Base-by-base conservation (phyloP, 2,888 invertebrate genomes). In the Nomada hirtipes region DNA sequence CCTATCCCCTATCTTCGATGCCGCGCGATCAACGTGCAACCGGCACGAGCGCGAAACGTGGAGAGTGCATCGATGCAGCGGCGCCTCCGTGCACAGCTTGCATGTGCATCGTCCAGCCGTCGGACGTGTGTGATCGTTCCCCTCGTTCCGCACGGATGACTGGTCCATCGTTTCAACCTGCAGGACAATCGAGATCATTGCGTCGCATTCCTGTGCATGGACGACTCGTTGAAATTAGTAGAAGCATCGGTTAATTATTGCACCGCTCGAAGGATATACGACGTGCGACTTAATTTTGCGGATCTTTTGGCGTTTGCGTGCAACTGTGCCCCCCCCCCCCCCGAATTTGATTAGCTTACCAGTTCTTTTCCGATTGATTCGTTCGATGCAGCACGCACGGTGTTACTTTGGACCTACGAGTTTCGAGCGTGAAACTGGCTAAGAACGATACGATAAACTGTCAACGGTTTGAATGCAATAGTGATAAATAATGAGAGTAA, bases 31-130 rank as follows among this genome's bases (percentile, higher is more conserved):
- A 86, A 88, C 89, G 68, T 75, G 85, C 72, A 80, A 80, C 83
- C 79, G 77, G 79, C 82, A 85, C 80, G 83, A 75, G 82, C 85
- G 78, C 77, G 61, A 74, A 84, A 81, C 88, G 82, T 78, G 83
- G 70, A 79, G 67, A 76, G 76, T 75, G 77, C 83, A 83, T 76
- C 71, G 79, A 71, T 76, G 80, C 74, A 80, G 76, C 74, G 76
- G 74, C 59, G 63, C 73, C 83, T 76, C 86, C 90, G 92, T 92
- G 92, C 92, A 86, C 92, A 90, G 88, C 90, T 89, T 91, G 92
- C 91, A 88, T 91, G 91, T 90, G 89, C 88, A 86, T 88, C 83
- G 83, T 79, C 74, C 70, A 67, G 60, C 83, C 86, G 82, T 85
- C 76, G 83, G 76, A 79, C 89, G 86, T 87, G 88, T 88, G 71